Percentiles rank a stretch among this genome's conserved stretches.
Evolutionary conservation across 2,888 invertebrate species (phyloP).

Genomic region (Orchestes rusci): DNA sequence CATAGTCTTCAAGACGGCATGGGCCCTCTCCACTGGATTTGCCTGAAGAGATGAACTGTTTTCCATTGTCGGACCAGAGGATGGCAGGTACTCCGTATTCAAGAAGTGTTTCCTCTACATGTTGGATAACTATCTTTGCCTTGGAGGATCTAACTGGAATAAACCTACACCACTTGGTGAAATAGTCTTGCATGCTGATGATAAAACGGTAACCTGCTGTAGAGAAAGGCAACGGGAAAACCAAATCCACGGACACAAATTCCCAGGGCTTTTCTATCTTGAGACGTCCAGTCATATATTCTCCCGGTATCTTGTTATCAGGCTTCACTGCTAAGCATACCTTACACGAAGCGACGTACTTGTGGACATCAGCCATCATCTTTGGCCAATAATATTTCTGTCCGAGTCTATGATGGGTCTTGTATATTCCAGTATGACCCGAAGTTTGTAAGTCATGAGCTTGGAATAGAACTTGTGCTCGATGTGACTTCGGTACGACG

Average conservation of each 20-base stretch:
- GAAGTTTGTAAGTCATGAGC: slow-evolving; percentile 14
- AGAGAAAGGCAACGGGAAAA: no score
- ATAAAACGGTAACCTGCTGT: background rate
- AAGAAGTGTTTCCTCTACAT: no score
- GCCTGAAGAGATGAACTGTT: background rate
- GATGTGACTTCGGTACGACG: slow-evolving; percentile 11
- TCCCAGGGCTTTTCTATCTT: no score
- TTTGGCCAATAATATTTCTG: slow-evolving; percentile 15
- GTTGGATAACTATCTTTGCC: no score
- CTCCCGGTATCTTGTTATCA: no score
- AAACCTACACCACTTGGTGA: no score
- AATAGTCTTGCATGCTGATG: background rate
- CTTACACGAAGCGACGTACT: background rate
- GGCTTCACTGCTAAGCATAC: no score
- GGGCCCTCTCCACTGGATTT: slow-evolving; percentile 1
- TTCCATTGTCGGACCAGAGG: background rate
- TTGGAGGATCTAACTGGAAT: no score
- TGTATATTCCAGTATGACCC: slow-evolving; percentile 14
- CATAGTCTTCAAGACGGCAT: background rate
- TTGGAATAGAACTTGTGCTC: background rate
- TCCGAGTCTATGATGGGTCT: slow-evolving; percentile 11
- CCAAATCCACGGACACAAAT: no score
- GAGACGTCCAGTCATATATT: no score
- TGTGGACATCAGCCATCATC: slow-evolving; percentile 1
- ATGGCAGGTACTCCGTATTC: background rate